Percentiles rank a stretch among this genome's conserved stretches.
phyloP scores from a whole-genome alignment of 2,113 vertebrate species.

The Tinamus guttatus region DNA sequence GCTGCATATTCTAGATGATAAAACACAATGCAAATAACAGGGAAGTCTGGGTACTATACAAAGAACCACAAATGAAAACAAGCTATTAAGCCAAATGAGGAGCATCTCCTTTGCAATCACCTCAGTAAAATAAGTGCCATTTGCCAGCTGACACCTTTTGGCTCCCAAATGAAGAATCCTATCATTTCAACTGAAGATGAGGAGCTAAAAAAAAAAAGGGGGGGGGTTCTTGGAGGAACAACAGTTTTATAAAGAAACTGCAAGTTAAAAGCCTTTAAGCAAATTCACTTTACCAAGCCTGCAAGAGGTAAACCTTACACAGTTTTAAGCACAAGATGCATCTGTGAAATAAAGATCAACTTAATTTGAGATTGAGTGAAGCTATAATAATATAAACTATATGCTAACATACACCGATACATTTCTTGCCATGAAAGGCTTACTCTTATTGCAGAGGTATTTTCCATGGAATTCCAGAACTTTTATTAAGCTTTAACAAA shows the following conservation, averaged over 20 bases:
- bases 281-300: not conserved
- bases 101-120: not conserved
- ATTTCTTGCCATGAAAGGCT: not conserved
- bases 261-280: conserved; percentile 31
- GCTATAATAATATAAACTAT: conserved; percentile 14
- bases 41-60: not conserved
- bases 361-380: conserved; percentile 26
- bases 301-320: not conserved
- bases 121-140: conserved; percentile 7
- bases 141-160: conserved; percentile 26
- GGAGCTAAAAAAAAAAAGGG: not conserved
- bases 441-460: not conserved
- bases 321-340: conserved; percentile 17
- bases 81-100: conserved; percentile 3
- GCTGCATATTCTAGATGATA: not conserved
- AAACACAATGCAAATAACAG: not conserved
- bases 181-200: conserved; percentile 33
- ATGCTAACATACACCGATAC: not conserved
- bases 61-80: conserved; percentile 16
- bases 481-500: not conserved
- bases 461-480: not conserved
- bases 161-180: conserved; percentile 12
- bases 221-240: not conserved
- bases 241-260: conserved; percentile 11
- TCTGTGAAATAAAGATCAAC: conserved; percentile 19